These are phyloP conservation scores for Microtus ochrogaster DNA, from an alignment of 2,113 vertebrate species.

Conservation along the genomic window DNA sequence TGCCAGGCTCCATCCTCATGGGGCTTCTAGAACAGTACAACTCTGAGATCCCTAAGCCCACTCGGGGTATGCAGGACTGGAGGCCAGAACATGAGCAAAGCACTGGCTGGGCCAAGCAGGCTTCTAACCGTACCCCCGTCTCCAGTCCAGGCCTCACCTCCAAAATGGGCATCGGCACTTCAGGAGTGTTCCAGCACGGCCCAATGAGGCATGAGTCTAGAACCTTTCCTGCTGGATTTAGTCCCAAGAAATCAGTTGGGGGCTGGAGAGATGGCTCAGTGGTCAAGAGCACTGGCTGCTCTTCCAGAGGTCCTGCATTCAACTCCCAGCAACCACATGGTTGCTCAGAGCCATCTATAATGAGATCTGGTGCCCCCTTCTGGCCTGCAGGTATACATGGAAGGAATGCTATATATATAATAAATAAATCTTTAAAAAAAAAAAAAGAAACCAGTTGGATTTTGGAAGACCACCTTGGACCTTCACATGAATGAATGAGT, in stretches of 20 bases:
- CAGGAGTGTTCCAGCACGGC: fast-evolving
- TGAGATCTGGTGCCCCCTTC: no score
- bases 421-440: no score
- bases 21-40: neutral
- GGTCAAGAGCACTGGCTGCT: no score
- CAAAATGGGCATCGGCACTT: neutral
- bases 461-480: no score
- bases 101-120: no score
- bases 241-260: fast-evolving
- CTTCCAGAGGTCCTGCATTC: no score
- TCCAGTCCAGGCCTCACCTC: neutral
- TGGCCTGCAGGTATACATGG: no score
- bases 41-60: neutral
- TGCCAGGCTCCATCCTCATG: neutral
- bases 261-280: no score
- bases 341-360: no score
- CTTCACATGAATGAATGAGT: neutral
- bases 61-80: fast-evolving
- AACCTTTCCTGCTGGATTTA: neutral
- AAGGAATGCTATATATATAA: no score
- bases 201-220: fast-evolving
- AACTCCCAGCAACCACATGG: no score
- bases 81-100: neutral
- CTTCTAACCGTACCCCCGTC: fast-evolving
- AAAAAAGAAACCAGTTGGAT: neutral